phyloP scores from a whole-genome alignment of 2,113 vertebrate genomes.

The Ctenodactylus gundi region DNA sequence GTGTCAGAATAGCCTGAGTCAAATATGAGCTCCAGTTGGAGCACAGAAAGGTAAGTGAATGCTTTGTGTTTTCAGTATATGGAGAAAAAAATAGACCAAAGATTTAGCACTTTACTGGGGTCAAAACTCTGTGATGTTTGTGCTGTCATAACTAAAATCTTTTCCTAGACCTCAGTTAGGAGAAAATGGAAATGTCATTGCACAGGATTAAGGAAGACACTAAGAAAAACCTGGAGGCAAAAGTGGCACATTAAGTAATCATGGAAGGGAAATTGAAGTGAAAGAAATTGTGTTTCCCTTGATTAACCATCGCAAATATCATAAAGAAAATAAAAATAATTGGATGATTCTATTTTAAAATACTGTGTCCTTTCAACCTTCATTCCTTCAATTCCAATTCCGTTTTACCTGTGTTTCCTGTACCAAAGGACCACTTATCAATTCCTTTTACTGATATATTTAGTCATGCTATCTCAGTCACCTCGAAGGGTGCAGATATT shows the following conservation, averaged over 20 bases:
- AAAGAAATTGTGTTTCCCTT: not conserved
- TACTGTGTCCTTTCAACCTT: not conserved
- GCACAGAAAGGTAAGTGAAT: slow-evolving; percentile 10
- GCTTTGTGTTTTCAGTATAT: slow-evolving; percentile 10
- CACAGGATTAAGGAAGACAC: not conserved
- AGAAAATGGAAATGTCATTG: not conserved
- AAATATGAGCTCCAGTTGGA: not conserved
- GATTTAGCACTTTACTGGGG: not conserved
- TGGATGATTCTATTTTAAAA: slow-evolving; percentile 35
- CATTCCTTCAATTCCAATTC: not conserved
- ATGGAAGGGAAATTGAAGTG: not conserved
- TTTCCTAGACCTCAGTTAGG: not conserved
- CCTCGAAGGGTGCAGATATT: not conserved
- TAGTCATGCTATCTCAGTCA: not conserved
- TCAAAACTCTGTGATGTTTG: not conserved
- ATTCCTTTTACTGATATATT: slow-evolving; percentile 32
- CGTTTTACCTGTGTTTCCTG: not conserved
- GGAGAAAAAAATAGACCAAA: slow-evolving; percentile 33
- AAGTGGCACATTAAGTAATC: not conserved
- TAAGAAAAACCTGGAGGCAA: slow-evolving; percentile 22
- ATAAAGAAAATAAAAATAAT: not conserved
- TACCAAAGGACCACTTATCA: not conserved
- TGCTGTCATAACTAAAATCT: not conserved
- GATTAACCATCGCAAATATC: not conserved
- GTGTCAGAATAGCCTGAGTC: not conserved